Percentiles rank a stretch among this genome's conserved stretches.
phyloP scores from a whole-genome alignment of 2,888 invertebrate species.

The Erannis defoliaria region DNA sequence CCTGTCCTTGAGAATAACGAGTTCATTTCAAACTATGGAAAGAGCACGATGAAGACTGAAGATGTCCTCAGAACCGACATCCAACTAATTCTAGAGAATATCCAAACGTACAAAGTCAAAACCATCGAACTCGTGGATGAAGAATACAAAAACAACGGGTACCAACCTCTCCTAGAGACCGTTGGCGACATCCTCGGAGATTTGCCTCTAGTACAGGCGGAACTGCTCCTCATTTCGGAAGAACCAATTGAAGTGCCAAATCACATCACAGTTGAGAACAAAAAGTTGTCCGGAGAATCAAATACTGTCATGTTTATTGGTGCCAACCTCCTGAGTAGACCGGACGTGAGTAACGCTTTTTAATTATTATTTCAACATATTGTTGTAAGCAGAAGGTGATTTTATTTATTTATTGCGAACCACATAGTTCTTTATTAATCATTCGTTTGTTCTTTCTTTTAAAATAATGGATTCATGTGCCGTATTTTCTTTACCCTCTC shows the following conservation, averaged over 20 bases:
- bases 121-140: conserved; percentile 83
- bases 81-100: conserved; percentile 92
- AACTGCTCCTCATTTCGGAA: conserved; percentile 86
- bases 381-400: neutral
- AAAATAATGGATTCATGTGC: too few species aligned
- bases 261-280: conserved; percentile 87
- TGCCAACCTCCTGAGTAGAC: conserved; percentile 80
- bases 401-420: too few species aligned
- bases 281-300: conserved; percentile 85
- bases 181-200: conserved; percentile 88
- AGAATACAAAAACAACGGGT: conserved; percentile 79
- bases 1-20: conserved; percentile 92
- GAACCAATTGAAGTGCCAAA: conserved; percentile 78
- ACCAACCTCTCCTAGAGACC: conserved; percentile 81
- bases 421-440: too few species aligned
- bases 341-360: conserved; percentile 65
- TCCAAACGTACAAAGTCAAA: conserved; percentile 87
- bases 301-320: conserved; percentile 84
- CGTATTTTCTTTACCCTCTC: too few species aligned
- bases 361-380: neutral
- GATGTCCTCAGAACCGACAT: conserved; percentile 87
- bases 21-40: conserved; percentile 89
- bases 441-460: too few species aligned
- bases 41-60: conserved; percentile 73
- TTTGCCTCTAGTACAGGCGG: conserved; percentile 89